Evolutionary conservation across 30 jellyfish, hydroid and myxozoan genomes (phyloP).

Genomic region (Aurelia sp.): DNA sequence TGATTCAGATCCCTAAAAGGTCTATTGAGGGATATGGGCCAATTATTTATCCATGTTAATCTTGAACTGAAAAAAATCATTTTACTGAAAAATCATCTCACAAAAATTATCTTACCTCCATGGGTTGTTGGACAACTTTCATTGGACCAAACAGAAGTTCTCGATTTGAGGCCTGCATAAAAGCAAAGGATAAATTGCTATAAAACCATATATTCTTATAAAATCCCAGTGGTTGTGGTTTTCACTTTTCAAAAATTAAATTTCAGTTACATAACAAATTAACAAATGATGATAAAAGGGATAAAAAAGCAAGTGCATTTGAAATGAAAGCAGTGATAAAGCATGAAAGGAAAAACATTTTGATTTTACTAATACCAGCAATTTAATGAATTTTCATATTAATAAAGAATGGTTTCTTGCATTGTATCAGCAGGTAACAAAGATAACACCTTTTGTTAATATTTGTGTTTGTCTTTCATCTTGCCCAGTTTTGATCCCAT

Average conservation of each 20-base stretch:
- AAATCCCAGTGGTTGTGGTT: no score
- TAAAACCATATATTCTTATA: no score
- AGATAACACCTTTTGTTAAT: no score
- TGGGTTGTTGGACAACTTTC: conserved; percentile 89
- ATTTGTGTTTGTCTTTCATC: no score
- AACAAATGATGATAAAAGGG: background rate
- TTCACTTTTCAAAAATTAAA: background rate
- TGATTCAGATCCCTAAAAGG: no score
- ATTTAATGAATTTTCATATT: background rate
- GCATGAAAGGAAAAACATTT: background rate
- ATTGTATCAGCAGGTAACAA: no score
- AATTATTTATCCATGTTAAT: no score
- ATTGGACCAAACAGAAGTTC: conserved; percentile 98
- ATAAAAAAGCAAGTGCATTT: background rate
- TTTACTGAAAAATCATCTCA: no score
- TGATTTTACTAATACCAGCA: background rate
- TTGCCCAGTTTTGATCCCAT: no score
- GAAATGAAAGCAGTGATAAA: background rate
- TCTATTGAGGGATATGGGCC: no score
- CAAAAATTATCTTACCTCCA: conserved; percentile 76
- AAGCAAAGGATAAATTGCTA: background rate
- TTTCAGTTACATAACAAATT: background rate
- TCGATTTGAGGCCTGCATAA: conserved; percentile 86
- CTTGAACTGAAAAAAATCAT: no score
- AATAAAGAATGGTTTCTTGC: conserved; percentile 2